These are phyloP conservation scores for Eclectus roratus DNA, from an alignment of 2,113 vertebrate genomes.

Conservation along the genomic window DNA sequence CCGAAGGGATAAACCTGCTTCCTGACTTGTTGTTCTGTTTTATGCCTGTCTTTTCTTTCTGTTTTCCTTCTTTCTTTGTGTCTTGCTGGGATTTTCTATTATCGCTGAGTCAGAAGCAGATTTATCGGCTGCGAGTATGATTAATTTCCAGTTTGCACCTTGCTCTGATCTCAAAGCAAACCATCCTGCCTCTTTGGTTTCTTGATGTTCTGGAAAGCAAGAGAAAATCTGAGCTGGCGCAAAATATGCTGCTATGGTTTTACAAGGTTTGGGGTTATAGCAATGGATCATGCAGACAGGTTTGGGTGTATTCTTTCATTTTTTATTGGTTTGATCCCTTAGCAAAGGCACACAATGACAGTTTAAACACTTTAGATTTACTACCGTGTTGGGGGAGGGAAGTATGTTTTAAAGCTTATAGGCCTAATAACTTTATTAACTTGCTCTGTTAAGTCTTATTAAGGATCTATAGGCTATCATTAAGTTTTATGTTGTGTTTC, in stretches of 20 bases:
- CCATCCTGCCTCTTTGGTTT: not conserved
- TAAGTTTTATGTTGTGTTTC: not conserved
- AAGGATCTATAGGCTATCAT: not conserved
- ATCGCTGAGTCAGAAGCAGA: not conserved
- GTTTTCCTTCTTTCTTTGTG: not conserved
- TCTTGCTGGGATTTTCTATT: slow-evolving; percentile 52
- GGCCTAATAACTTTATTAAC: not conserved
- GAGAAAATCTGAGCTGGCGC: not conserved
- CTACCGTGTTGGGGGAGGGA: not conserved
- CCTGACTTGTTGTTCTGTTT: not conserved
- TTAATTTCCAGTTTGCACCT: slow-evolving; percentile 30
- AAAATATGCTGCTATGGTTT: not conserved
- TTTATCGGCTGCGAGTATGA: not conserved
- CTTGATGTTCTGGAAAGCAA: not conserved
- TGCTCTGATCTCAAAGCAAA: not conserved
- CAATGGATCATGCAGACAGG: not conserved
- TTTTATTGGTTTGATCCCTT: not conserved
- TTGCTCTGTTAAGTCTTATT: not conserved
- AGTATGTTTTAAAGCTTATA: not conserved
- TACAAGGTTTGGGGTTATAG: not conserved
- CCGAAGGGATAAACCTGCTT: not conserved
- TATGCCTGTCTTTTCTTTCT: not conserved
- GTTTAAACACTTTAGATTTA: not conserved
- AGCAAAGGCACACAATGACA: not conserved
- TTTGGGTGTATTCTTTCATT: not conserved